phyloP scores from a whole-genome alignment of 2,797 vertebrate genomes.

The Lepus oiostolus region DNA sequence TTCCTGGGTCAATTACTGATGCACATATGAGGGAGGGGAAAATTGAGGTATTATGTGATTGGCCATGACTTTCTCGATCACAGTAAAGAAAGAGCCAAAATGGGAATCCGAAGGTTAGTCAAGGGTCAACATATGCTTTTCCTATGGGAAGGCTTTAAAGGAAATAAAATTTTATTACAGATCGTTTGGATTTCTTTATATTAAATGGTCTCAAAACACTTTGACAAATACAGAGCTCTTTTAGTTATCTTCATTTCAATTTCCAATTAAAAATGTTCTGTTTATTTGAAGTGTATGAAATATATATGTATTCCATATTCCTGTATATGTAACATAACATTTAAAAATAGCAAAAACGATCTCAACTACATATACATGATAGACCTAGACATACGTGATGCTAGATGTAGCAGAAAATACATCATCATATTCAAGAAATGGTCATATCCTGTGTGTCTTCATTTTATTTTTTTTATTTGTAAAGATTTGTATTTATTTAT shows the following conservation, averaged over 20 bases:
- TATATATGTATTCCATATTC: background rate
- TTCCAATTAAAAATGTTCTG: constrained; percentile 1
- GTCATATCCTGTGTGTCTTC: background rate
- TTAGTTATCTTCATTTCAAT: background rate
- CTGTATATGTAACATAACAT: background rate
- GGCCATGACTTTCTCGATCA: background rate
- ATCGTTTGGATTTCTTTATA: background rate
- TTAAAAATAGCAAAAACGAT: background rate
- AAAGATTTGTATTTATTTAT: too few species aligned
- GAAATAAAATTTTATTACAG: background rate
- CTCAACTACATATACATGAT: accelerated
- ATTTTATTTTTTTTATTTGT: background rate
- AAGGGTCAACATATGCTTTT: background rate
- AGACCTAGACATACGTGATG: background rate
- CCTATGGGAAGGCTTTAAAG: background rate
- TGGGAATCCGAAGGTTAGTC: background rate
- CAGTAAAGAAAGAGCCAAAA: too few species aligned
- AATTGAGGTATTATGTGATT: background rate
- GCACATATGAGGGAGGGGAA: background rate
- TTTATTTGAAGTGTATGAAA: background rate
- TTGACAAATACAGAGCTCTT: background rate
- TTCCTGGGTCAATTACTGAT: background rate
- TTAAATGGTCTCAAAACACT: background rate
- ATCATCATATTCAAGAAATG: background rate
- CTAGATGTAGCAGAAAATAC: background rate